Evolutionary conservation across 2,888 invertebrate species (phyloP).

Genomic region (Erebia palarica): DNA sequence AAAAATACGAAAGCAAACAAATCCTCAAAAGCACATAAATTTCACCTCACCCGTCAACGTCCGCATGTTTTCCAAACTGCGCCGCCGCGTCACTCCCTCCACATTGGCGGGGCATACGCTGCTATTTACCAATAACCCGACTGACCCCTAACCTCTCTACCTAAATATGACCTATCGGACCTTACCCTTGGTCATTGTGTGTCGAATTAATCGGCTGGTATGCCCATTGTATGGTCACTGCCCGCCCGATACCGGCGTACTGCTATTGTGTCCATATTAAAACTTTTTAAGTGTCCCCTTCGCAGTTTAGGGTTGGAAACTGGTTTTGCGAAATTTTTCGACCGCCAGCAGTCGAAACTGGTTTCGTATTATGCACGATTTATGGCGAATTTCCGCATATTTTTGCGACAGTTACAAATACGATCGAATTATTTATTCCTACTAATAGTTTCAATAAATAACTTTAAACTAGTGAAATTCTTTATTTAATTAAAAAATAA

Average conservation of each 20-base stretch:
- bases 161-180: constrained; percentile 79
- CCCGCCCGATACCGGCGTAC: constrained; percentile 60
- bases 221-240: constrained; percentile 70
- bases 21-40: constrained; percentile 66
- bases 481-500: too few relatives aligned
- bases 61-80: constrained; percentile 72
- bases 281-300: constrained; percentile 69
- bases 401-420: constrained; percentile 26
- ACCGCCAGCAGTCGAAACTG: constrained; percentile 28
- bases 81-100: constrained; percentile 72
- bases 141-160: constrained; percentile 78
- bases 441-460: neutral
- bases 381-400: constrained; percentile 40
- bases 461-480: too few relatives aligned
- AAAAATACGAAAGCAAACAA: constrained; percentile 30
- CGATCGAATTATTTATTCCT: neutral
- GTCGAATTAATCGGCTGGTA: constrained; percentile 78
- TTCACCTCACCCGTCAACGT: constrained; percentile 54
- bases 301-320: constrained; percentile 57
- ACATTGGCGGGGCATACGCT: constrained; percentile 53
- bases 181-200: constrained; percentile 72
- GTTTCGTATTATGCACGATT: constrained; percentile 36
- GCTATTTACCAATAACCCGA: constrained; percentile 75
- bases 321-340: constrained; percentile 54
- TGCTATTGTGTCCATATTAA: constrained; percentile 75